Conservation (phyloP, 2,797 vertebrate genomes). For the Natrix natrix region DNA sequence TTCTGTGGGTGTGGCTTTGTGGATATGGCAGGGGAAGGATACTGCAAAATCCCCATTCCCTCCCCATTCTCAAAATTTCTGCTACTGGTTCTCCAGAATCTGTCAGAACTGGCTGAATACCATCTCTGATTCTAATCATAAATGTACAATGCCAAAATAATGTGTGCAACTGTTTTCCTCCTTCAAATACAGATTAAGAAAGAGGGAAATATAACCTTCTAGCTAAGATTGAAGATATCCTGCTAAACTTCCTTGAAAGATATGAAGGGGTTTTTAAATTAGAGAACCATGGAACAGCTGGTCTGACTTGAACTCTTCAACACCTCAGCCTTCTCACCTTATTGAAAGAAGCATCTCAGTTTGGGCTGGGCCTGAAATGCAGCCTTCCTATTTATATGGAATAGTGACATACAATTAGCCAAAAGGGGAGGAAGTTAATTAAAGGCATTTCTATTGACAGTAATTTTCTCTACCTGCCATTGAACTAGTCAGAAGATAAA, state of each 20-base stretch:
- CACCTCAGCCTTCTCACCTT: not conserved
- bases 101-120: too few species aligned
- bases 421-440: slow-evolving; percentile 46
- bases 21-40: too few species aligned
- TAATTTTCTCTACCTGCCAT: slow-evolving; percentile 18
- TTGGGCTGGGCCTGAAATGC: slow-evolving; percentile 26
- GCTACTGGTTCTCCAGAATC: too few species aligned
- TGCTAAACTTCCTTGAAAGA: not conserved
- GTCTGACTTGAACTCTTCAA: not conserved
- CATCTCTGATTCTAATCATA: not conserved
- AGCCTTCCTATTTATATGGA: slow-evolving; percentile 25
- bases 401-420: slow-evolving; percentile 45
- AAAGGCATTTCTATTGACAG: slow-evolving; percentile 48
- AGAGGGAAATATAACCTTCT: not conserved
- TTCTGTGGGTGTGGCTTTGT: too few species aligned
- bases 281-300: not conserved
- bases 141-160: not conserved
- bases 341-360: not conserved
- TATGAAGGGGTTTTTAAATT: not conserved
- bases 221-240: not conserved
- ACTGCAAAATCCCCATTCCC: too few species aligned
- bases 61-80: too few species aligned
- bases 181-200: not conserved
- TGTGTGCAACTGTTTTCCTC: not conserved
- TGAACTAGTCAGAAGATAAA: slow-evolving; percentile 43